Evolutionary conservation across 2,888 invertebrate genomes (phyloP).

Genomic region (Ormyrus labotus): DNA sequence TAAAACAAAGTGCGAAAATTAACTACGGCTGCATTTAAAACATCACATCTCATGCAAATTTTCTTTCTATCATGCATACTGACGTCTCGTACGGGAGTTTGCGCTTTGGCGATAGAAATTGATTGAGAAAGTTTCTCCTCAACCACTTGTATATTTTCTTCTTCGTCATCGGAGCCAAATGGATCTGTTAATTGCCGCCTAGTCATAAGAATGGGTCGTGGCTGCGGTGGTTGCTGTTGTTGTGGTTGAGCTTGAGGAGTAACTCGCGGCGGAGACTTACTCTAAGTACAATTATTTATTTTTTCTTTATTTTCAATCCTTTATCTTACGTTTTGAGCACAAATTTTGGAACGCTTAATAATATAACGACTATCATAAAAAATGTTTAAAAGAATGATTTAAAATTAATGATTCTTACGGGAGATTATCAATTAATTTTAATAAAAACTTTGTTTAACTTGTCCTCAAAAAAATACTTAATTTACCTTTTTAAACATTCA

Average conservation of each 20-base stretch:
- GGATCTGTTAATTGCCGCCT: constrained; percentile 91
- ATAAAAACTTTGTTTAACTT: background rate
- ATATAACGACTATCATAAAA: background rate
- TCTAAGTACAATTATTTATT: constrained; percentile 63
- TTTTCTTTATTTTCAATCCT: constrained; percentile 4
- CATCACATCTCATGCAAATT: constrained; percentile 55
- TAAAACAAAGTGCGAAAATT: background rate
- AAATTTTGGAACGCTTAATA: background rate
- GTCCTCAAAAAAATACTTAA: background rate
- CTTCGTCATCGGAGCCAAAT: constrained; percentile 92
- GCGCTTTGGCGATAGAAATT: constrained; percentile 70
- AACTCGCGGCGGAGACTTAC: constrained; percentile 74
- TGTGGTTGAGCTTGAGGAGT: constrained; percentile 64
- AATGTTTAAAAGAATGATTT: background rate
- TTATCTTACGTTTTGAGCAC: background rate
- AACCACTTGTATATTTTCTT: constrained; percentile 75
- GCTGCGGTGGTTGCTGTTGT: constrained; percentile 63
- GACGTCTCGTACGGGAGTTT: constrained; percentile 73
- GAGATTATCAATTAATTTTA: background rate
- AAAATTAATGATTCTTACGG: background rate
- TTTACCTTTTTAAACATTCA: constrained; percentile 13
- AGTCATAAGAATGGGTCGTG: constrained; percentile 83
- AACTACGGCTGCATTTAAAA: constrained; percentile 10
- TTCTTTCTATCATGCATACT: constrained; percentile 64
- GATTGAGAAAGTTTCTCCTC: constrained; percentile 72